phyloP scores from a whole-genome alignment of 53 echinoderm and acorn worm genomes.

The Arbacia lixula region DNA sequence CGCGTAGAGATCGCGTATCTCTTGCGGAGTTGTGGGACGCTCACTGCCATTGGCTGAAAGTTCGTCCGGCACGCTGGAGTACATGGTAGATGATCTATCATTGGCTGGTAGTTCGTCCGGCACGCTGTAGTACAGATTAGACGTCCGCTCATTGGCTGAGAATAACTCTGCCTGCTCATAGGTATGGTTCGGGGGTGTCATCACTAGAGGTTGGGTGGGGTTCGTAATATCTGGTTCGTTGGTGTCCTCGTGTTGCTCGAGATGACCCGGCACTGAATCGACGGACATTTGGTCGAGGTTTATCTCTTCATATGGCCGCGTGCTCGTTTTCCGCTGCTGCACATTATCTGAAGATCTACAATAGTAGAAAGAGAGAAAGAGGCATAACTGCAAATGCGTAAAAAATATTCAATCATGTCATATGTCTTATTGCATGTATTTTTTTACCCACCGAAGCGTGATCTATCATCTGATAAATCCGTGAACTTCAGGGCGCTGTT shows the following conservation, averaged over 20 bases:
- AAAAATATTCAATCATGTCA: too few species aligned
- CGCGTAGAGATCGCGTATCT: conserved; percentile 7
- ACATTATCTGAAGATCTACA: background rate
- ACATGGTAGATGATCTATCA: too few species aligned
- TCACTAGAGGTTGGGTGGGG: background rate
- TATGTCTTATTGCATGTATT: too few species aligned
- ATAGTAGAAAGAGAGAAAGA: background rate
- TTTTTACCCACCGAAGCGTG: background rate
- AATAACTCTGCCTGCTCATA: conserved; percentile 16
- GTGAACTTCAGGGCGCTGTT: too few species aligned
- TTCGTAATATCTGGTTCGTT: background rate
- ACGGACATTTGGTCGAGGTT: too few species aligned
- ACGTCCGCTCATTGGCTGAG: background rate
- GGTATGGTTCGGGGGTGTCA: background rate
- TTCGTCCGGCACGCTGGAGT: background rate
- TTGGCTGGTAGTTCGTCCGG: background rate
- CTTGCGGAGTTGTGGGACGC: background rate
- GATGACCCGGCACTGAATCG: too few species aligned
- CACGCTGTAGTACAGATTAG: conserved; percentile 10
- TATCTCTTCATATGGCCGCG: conserved; percentile 10
- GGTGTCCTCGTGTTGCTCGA: too few species aligned
- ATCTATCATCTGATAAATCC: too few species aligned
- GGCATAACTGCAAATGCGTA: background rate
- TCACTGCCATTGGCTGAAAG: background rate
- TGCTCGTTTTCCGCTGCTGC: background rate